Conservation (phyloP, 1,140 invertebrate species). For the Hycleus cichorii region DNA sequence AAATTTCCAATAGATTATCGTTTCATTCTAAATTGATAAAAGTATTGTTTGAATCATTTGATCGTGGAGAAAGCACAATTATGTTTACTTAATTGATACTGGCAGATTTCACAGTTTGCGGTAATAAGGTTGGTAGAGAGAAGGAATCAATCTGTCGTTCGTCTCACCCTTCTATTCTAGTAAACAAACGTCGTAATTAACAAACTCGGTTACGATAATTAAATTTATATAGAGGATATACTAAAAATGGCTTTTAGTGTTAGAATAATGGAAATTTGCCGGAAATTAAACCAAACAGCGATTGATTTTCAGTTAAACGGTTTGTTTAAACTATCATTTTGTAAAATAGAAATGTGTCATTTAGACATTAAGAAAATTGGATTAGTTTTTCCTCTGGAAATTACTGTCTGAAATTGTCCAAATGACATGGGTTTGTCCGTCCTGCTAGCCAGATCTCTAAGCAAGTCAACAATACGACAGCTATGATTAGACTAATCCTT, state of each 20-base stretch:
- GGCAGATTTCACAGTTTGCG: constrained; percentile 4
- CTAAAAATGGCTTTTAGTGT: constrained; percentile 27
- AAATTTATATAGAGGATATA: constrained; percentile 29
- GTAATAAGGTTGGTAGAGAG: not conserved
- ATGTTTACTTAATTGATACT: constrained; percentile 13
- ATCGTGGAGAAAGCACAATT: constrained; percentile 4
- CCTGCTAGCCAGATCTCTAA: too few species aligned
- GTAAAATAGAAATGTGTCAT: too few species aligned
- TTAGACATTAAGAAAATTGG: too few species aligned
- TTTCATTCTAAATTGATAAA: too few species aligned
- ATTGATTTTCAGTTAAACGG: too few species aligned
- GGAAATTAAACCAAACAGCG: constrained; percentile 20
- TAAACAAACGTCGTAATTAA: constrained; percentile 27
- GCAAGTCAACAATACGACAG: constrained; percentile 4
- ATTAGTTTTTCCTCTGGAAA: too few species aligned
- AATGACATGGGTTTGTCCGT: too few species aligned
- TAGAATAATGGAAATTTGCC: constrained; percentile 19
- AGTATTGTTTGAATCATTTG: constrained; percentile 2
- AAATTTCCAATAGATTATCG: too few species aligned
- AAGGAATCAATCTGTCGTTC: constrained; percentile 12
- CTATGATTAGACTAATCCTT: constrained; percentile 10
- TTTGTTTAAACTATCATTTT: too few species aligned
- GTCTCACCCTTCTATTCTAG: not conserved
- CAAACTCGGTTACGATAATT: constrained; percentile 34
- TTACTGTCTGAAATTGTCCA: too few species aligned